Evolutionary conservation across 2,888 invertebrate genomes (phyloP).

Genomic region (Thecophora atra): DNA sequence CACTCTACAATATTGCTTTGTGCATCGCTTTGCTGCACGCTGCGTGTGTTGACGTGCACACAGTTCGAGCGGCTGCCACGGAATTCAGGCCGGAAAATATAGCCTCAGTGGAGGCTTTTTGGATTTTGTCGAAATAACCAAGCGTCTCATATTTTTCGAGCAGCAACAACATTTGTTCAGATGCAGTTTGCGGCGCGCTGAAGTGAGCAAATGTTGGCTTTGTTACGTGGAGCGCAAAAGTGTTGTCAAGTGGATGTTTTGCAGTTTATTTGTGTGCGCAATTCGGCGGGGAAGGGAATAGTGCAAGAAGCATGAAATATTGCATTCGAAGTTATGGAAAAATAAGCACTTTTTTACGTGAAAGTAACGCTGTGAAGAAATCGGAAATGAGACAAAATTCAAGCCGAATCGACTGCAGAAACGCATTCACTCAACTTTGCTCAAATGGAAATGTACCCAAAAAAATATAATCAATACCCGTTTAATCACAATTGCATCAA

Average conservation of each 20-base stretch:
- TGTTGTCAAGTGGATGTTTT: neutral
- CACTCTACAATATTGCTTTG: constrained; percentile 15
- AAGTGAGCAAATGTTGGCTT: constrained; percentile 17
- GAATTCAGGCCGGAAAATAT: neutral
- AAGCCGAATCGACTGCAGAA: no score
- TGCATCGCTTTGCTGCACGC: constrained; percentile 12
- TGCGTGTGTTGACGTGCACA: constrained; percentile 3
- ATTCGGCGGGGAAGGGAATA: no score
- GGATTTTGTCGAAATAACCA: neutral
- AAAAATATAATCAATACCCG: no score
- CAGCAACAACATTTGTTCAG: neutral
- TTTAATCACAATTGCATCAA: no score
- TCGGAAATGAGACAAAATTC: no score
- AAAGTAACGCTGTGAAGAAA: no score
- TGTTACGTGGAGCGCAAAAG: neutral
- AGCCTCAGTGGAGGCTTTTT: neutral
- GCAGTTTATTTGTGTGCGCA: neutral
- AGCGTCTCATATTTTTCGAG: neutral
- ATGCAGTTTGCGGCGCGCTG: constrained; percentile 4
- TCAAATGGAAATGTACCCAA: no score
- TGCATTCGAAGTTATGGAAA: no score
- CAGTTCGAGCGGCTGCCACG: neutral
- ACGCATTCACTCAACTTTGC: no score
- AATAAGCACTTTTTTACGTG: no score
- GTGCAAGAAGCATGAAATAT: no score